A percentile compares a stretch with the other conserved stretches of the same genome.
These are phyloP conservation scores for Rhogogaster chlorosoma DNA, from an alignment of 2,888 invertebrate genomes.

Conservation along the genomic window DNA sequence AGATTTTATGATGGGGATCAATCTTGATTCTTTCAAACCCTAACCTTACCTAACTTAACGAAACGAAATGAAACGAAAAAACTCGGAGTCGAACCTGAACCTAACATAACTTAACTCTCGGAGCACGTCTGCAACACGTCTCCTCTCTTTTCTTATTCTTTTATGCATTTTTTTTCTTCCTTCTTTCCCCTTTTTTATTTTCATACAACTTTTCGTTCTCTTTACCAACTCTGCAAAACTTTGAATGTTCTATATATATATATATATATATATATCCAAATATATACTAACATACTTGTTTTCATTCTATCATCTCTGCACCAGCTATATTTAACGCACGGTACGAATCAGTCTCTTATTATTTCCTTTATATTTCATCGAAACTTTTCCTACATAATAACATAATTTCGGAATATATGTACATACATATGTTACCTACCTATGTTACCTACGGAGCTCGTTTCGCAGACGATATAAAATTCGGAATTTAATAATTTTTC, in stretches of 20 bases:
- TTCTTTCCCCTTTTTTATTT: slow-evolving; percentile 13
- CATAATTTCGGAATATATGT: not conserved
- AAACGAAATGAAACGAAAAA: slow-evolving; percentile 17
- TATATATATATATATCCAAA: not conserved
- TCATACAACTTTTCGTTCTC: slow-evolving; percentile 34
- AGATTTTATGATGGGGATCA: slow-evolving; percentile 76
- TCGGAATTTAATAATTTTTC: not conserved
- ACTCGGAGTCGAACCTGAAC: slow-evolving; percentile 35
- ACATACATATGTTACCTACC: too few species aligned
- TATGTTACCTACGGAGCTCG: too few species aligned
- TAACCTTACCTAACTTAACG: slow-evolving; percentile 45
- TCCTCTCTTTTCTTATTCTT: slow-evolving; percentile 51
- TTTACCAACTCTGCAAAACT: not conserved
- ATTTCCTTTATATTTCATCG: not conserved
- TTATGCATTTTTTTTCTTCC: slow-evolving; percentile 24
- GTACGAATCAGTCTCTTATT: slow-evolving; percentile 6
- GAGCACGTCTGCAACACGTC: slow-evolving; percentile 35
- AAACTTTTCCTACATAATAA: not conserved
- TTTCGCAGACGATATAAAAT: not conserved
- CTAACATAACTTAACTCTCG: slow-evolving; percentile 52
- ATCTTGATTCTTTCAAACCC: slow-evolving; percentile 64
- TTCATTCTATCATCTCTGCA: not conserved
- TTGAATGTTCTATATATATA: not conserved
- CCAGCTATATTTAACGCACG: slow-evolving; percentile 29
- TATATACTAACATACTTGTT: slow-evolving; percentile 12